Evolutionary conservation across 2,888 invertebrate genomes (phyloP), one percentile per base, ranked within the genome.

Genomic region (Melinopterus prodromus): DNA sequence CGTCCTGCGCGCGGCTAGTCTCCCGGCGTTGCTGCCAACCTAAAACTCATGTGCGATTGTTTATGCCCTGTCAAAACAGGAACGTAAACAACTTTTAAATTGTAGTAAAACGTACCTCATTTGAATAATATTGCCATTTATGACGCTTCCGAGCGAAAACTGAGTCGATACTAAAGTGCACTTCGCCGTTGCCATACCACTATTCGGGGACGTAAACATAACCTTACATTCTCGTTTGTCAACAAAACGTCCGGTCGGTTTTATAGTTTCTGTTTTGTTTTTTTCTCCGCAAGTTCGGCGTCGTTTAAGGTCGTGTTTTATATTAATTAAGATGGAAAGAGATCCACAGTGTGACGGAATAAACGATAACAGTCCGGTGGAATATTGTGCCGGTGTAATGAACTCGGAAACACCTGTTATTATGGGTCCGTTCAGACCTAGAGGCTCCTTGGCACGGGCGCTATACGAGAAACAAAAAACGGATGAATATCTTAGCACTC

Each of bases 381-480:
- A 77, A 36, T 71, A 77, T 70, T 79, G 77, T 53, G 53, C 74
- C 36, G 69, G 53, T 16, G 79, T 53, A 76, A 69, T 77, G 16
- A 37, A 79, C 53, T 70, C 75, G 38, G 70, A 71, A 70, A 77
- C 76, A 69, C 76, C 81, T 70, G 75, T 82, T 77, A 53, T 53
- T 9, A 79, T 83, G 79, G 81, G 81, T 16, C 89, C 90, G 76
- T 94, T 93, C 88, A 90, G 93, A 83, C 94, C 95, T 76, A 91
- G 94, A 85, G 94, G 95, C 83, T 93, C 93, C 77, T 90, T 95
- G 82, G 95, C 95, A 77, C 90, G 94, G 85, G 92, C 94, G 75
- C 89, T 95, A 77, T 94, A 94, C 90, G 93, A 94, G 85, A 95
- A 95, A 88, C 94, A 94, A 85, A 90, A 92, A 83, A 93, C 93